Conservation (phyloP, 2,797 vertebrate species). For the Graptemys geographica region DNA sequence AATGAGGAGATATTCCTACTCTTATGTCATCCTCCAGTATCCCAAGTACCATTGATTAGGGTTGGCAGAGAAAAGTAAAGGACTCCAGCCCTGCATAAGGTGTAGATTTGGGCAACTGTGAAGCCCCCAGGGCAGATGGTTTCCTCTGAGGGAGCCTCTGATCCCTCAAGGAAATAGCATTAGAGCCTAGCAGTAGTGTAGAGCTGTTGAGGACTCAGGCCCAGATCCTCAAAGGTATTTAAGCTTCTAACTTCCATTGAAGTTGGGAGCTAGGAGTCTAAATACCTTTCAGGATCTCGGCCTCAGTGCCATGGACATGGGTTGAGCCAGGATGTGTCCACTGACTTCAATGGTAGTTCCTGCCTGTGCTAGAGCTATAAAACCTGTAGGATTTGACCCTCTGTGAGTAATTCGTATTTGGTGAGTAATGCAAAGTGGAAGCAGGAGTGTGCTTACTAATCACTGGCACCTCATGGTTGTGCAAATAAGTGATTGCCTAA, state of each 20-base stretch:
- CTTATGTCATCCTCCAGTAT: neutral
- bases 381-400: neutral
- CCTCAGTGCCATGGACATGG: neutral
- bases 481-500: neutral
- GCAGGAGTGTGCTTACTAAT: neutral
- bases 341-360: neutral
- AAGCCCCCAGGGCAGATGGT: neutral
- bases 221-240: neutral
- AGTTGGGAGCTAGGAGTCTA: neutral
- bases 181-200: rapidly evolving
- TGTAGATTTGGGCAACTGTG: neutral
- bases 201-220: neutral
- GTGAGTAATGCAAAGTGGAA: neutral
- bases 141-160: neutral
- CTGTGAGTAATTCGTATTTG: neutral
- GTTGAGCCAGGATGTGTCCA: neutral
- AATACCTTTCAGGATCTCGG: too few relatives aligned
- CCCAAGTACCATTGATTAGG: neutral
- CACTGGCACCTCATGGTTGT: neutral
- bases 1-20: neutral
- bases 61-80: neutral
- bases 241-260: neutral
- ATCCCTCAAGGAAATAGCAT: neutral
- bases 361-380: neutral
- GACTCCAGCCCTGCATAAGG: rapidly evolving